Evolutionary conservation across 2,888 invertebrate genomes (phyloP).

Genomic region (Drosophila paramelanica): DNA sequence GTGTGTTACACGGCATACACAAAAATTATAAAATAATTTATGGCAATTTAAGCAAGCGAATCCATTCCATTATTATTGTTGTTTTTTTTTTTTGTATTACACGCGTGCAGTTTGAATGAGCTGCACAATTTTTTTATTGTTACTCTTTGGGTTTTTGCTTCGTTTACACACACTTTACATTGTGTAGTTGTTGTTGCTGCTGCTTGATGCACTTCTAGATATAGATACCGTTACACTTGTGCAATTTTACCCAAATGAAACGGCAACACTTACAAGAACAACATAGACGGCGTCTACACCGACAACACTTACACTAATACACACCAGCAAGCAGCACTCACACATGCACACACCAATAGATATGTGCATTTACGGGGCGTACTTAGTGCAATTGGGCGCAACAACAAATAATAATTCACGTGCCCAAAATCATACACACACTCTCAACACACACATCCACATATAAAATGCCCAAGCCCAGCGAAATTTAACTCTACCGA

Average conservation of each 20-base stretch:
- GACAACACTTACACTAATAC: constrained; percentile 65
- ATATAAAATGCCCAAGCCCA: constrained; percentile 40
- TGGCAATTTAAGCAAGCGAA: constrained; percentile 69
- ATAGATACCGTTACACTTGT: constrained; percentile 79
- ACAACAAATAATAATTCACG: constrained; percentile 62
- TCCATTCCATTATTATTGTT: constrained; percentile 38
- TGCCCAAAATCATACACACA: constrained; percentile 44
- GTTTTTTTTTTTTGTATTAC: constrained; percentile 45
- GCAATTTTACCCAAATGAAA: constrained; percentile 76
- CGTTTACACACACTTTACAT: constrained; percentile 69
- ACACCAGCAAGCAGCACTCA: constrained; percentile 36
- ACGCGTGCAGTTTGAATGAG: constrained; percentile 77
- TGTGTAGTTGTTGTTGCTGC: constrained; percentile 44
- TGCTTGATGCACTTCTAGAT: constrained; percentile 67
- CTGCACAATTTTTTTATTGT: constrained; percentile 57
- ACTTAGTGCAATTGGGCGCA: constrained; percentile 51
- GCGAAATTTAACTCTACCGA: constrained; percentile 66
- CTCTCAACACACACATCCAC: neutral
- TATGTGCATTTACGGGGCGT: constrained; percentile 31
- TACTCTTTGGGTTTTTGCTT: constrained; percentile 58
- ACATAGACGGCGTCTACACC: constrained; percentile 37
- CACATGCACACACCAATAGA: constrained; percentile 18
- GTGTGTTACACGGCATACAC: constrained; percentile 54
- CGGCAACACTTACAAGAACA: constrained; percentile 41
- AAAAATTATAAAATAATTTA: constrained; percentile 75